Evolutionary conservation across 2,113 vertebrate species (phyloP), one percentile per base, ranked within the genome.

Genomic region (Tricholaema leucomelas): DNA sequence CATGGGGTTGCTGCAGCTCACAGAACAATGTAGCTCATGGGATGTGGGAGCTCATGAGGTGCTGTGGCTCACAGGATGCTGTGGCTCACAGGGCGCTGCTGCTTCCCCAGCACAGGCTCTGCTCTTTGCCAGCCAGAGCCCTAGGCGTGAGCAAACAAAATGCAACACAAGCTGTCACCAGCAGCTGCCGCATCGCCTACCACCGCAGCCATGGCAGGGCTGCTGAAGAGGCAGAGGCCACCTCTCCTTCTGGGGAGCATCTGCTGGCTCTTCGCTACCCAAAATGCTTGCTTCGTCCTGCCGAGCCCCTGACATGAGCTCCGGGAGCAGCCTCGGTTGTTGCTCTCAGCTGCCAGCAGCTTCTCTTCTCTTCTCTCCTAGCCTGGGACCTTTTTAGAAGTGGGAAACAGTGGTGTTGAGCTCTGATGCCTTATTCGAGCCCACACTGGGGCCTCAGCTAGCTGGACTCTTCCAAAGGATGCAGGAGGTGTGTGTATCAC

Each of bases 211-310:
- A 33, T 2, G 8, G 77, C 52, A 5, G 3, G 56, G 54, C 13
- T 21, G 38, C n/a, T 27, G 40, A 56, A 38, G 35, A 77, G 61
- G 48, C 80, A 80, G 80, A 59, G 36, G 56, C 5, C 2, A 24
- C 58, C 36, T 56, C 50, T 74, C 50, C 66, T 50, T 28, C 35
- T 31, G 35, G 50, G 55, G 40, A 63, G 18, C 31, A 56, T 4
- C 72, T 7, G 4, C 16, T 1, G 2, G 33, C 60, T 73, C 54
- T 25, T 42, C 4, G 1, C 38, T 28, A 40, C 31, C 46, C 5
- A 1, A 24, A 27, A 65, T 0, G 0, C 33, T 63, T 8, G 1
- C 35, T 35, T 40, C 14, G 27, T 42, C 59, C 63, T 13, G 19
- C 42, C 15, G 27, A 70, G 31, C 44, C 27, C 42, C 19, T 5